These are phyloP conservation scores for Rostratula benghalensis DNA, from an alignment of 2,113 vertebrate species.

Conservation along the genomic window DNA sequence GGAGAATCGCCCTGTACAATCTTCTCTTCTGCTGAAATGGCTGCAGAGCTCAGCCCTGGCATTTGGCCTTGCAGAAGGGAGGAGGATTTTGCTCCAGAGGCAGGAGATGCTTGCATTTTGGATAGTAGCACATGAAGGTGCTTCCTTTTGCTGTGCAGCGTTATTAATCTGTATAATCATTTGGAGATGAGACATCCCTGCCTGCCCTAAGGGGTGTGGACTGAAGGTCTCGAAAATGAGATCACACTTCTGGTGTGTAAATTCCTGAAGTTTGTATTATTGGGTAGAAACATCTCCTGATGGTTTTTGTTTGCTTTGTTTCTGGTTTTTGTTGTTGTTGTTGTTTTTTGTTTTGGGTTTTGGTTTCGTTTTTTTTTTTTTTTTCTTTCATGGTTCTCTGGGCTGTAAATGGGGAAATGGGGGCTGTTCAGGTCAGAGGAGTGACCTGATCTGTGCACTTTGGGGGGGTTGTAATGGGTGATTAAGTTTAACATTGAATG, in stretches of 20 bases:
- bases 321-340: neutral
- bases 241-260: slow-evolving; percentile 6
- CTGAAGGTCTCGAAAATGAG: neutral
- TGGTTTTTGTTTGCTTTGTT: neutral
- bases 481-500: neutral
- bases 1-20: neutral
- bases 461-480: neutral
- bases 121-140: neutral
- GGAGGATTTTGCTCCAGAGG: neutral
- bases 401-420: neutral
- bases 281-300: neutral
- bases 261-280: neutral
- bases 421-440: neutral
- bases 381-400: neutral
- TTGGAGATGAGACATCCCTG: slow-evolving; percentile 1
- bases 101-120: neutral
- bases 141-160: neutral
- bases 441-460: neutral
- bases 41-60: neutral
- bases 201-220: neutral
- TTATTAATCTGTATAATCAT: neutral
- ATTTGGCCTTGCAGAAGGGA: neutral
- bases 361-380: neutral
- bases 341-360: too few relatives aligned
- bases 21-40: neutral